Evolutionary conservation across 2,113 vertebrate genomes (phyloP), one percentile per base, ranked within the genome.

Genomic region (Halichoeres trimaculatus): DNA sequence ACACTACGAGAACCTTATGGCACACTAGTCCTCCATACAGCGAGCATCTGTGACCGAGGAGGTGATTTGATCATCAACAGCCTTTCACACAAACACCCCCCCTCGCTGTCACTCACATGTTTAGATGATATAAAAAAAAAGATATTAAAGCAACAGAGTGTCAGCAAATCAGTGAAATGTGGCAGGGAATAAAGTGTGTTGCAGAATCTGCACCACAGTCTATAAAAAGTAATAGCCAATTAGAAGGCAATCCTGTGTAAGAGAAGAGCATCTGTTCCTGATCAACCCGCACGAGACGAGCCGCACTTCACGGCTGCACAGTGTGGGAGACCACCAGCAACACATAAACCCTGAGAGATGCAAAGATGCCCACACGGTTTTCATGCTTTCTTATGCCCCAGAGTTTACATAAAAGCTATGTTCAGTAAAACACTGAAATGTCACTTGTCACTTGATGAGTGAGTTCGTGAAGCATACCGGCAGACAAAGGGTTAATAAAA

Each of bases 221-320:
- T 90, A 89, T 90, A 93, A 93, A 93, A 94, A 89, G 89, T 81
- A 91, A 88, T 88, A 85, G 82, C 83, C 85, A 94, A 93, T 93
- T 92, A 93, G 86, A 91, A 90, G 71, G 74, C 87, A 89, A 90
- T 86, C 76, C 80, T 20, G 74, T 85, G 84, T 80, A 89, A 85
- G 81, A 83, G 74, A 80, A 83, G 68, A 90, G 83, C 88, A 91
- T 87, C 88, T 91, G 85, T 84, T 89, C 78, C 69, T 83, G 84
- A 89, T 92, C 86, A 79, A 65, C 70, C 66, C 11, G 60, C 58
- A 80, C 76, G 51, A 64, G 74, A 76, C 68, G 59, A 74, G 83
- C 62, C 41, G 36, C 75, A 77, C 82, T 83, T 85, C 63, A 66
- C 68, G 50, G 81, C 78, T 76, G 22, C 48, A 45, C 65, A 56